Evolutionary conservation across 2,797 vertebrate species (phyloP).

Genomic region (Schizopygopsis malacanthus): DNA sequence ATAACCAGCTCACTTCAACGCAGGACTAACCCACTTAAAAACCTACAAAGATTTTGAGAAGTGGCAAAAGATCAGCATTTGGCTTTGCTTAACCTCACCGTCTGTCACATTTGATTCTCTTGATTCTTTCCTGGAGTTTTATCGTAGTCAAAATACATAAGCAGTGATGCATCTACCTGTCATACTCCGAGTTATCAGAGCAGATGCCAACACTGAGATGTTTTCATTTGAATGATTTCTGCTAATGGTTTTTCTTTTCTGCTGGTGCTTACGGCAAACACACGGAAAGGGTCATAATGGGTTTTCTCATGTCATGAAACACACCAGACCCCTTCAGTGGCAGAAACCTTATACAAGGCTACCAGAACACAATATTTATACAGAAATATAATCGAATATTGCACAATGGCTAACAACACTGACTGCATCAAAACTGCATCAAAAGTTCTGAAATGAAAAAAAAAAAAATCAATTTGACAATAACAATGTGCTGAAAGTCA

Average conservation of each 20-base stretch:
- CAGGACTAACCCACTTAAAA: slow-evolving; percentile 62
- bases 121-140: slow-evolving; percentile 63
- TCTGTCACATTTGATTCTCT: slow-evolving; percentile 8
- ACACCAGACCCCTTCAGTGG: slow-evolving; percentile 71
- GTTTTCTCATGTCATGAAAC: slow-evolving; percentile 69
- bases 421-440: background rate
- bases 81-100: slow-evolving; percentile 16
- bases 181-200: slow-evolving; percentile 7
- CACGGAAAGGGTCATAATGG: slow-evolving; percentile 10
- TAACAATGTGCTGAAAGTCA: background rate
- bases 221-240: background rate
- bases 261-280: background rate
- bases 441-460: background rate
- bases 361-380: slow-evolving; percentile 5
- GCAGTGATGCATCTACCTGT: slow-evolving; percentile 3
- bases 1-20: background rate
- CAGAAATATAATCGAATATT: background rate
- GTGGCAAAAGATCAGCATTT: slow-evolving; percentile 34
- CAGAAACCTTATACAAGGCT: slow-evolving; percentile 47
- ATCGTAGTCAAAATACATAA: slow-evolving; percentile 63
- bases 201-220: background rate
- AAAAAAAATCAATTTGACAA: background rate
- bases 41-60: slow-evolving; percentile 22
- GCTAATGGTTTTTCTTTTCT: slow-evolving; percentile 15
- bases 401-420: background rate